phyloP scores from a whole-genome alignment of 2,797 vertebrate genomes.

The Falco concolor region DNA sequence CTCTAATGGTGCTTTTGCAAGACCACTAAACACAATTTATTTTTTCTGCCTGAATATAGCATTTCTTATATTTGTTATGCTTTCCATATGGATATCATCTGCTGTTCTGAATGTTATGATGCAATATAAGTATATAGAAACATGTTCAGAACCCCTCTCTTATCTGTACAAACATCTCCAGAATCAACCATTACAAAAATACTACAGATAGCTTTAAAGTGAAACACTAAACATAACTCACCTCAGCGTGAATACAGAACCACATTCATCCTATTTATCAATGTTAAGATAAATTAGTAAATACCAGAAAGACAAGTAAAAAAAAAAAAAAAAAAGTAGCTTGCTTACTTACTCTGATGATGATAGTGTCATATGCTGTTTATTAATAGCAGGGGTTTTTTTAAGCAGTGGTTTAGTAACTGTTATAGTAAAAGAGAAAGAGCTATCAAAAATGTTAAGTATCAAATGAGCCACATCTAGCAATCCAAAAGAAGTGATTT shows the following conservation, averaged over 20 bases:
- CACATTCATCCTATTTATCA: neutral
- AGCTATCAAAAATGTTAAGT: neutral
- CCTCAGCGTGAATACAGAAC: neutral
- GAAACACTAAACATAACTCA: neutral
- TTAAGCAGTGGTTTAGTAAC: neutral
- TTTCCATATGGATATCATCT: slow-evolving; percentile 58
- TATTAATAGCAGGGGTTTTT: neutral
- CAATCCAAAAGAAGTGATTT: neutral
- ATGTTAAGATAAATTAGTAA: neutral
- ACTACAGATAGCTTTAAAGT: neutral
- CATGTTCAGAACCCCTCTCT: neutral
- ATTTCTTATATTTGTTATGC: slow-evolving; percentile 12
- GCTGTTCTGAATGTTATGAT: slow-evolving; percentile 12
- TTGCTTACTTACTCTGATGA: neutral
- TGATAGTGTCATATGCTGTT: neutral
- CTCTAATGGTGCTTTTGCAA: slow-evolving; percentile 13
- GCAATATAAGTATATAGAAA: neutral
- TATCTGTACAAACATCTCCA: neutral
- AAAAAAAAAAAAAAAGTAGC: neutral
- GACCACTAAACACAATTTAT: slow-evolving; percentile 24
- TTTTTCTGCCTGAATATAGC: slow-evolving; percentile 1
- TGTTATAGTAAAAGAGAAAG: neutral
- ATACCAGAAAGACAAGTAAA: neutral
- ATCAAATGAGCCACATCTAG: neutral
- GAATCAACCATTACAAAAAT: slow-evolving; percentile 4